Evolutionary conservation across 1,140 invertebrate genomes (phyloP), one percentile per base, ranked within the genome.

Genomic region (Dendroctonus ponderosae): DNA sequence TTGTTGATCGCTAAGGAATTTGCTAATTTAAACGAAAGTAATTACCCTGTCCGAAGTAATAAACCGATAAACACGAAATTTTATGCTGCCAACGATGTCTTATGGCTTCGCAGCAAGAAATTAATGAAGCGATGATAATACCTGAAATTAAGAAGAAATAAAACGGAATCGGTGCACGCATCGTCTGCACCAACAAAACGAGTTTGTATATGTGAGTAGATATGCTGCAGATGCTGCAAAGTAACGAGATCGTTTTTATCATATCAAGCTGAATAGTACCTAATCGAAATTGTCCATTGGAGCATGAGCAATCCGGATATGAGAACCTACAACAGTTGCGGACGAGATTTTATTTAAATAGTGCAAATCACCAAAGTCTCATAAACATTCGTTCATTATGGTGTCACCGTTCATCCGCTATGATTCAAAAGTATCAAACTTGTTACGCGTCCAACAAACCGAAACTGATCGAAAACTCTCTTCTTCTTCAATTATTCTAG

Each of bases 21-120:
- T 62, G 60, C 60, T 14, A 51, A 62, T 62, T 62, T 62, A 62
- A 62, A 62, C 60, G 60, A 62, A 62, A 52, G 48, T 62, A 62
- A 62, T 62, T 62, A 52, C 60, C 39, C 49, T 26, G 60, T 38
- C 60, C 52, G 60, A 62, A 62, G 52, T 62, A 62, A 62, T 62
- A 62, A 62, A 62, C 48, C 49, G n/a, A 52, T 62, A 52, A 62
- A 62, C 60, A 52, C 40, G 60, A 40, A 62, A 62, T 62, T 62
- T 62, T 62, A 62, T 62, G 60, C 60, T 62, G 60, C 52, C 60
- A 62, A 40, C 9, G 60, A 51, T 62, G 48, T 62, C 60, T 62
- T 62, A 62, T 62, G 60, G 60, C 60, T 62, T 62, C 60, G 60
- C 48, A 51, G 49, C 37, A 62, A 62, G 60, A 52, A 62, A 62